These are phyloP conservation scores for Illadopsis cleaveri DNA, from an alignment of 2,113 vertebrate genomes.

Conservation along the genomic window DNA sequence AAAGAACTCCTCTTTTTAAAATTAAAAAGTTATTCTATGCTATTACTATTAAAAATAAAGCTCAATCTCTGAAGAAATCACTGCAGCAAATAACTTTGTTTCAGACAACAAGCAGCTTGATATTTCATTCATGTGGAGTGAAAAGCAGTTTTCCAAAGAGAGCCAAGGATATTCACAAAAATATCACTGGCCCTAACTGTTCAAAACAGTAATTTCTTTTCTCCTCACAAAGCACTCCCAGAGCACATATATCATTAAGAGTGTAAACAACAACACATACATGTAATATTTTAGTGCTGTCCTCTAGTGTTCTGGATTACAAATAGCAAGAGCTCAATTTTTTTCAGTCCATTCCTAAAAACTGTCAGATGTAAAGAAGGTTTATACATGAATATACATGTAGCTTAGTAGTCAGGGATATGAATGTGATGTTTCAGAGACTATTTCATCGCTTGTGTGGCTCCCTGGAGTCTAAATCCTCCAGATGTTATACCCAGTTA, in stretches of 20 bases:
- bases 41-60: neutral
- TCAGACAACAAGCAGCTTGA: neutral
- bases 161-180: neutral
- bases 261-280: constrained; percentile 37
- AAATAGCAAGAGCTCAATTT: constrained; percentile 35
- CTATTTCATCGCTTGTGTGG: neutral
- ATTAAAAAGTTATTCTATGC: neutral
- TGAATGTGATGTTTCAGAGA: neutral
- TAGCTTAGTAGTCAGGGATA: neutral
- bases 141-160: neutral
- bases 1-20: neutral
- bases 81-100: neutral
- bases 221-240: neutral
- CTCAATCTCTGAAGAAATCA: neutral
- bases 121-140: neutral
- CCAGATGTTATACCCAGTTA: neutral
- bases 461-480: neutral
- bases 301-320: constrained; percentile 65
- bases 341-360: neutral
- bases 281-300: constrained; percentile 68
- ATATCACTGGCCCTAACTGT: neutral
- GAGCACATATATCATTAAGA: neutral
- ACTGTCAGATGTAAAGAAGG: fast-evolving
- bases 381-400: neutral
- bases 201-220: neutral